phyloP scores from a whole-genome alignment of 2,113 vertebrate species.

The Entelurus aequoreus region DNA sequence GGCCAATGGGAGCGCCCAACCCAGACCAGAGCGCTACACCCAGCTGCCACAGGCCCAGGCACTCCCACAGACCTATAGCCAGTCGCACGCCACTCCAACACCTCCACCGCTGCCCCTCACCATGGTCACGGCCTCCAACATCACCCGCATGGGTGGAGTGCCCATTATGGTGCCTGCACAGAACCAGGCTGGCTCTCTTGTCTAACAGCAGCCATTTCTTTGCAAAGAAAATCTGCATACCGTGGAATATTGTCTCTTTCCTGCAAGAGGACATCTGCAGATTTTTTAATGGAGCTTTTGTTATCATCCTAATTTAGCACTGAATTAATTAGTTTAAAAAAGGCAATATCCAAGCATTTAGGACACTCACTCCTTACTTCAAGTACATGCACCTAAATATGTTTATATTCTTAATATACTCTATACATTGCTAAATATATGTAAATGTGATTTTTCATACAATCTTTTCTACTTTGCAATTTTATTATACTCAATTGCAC shows the following conservation, averaged over 20 bases:
- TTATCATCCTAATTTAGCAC: constrained; percentile 20
- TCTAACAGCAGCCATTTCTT: constrained; percentile 57
- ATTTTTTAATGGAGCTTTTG: constrained; percentile 10
- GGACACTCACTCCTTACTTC: constrained; percentile 37
- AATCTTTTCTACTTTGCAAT: constrained; percentile 51
- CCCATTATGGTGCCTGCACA: constrained; percentile 87
- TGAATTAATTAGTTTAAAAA: constrained; percentile 5
- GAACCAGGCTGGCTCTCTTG: constrained; percentile 84
- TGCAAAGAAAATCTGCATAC: background rate
- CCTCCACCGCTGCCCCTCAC: constrained; percentile 53
- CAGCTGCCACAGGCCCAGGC: constrained; percentile 58
- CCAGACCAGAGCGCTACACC: constrained; percentile 62
- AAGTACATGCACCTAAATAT: constrained; percentile 25
- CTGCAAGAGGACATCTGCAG: constrained; percentile 1
- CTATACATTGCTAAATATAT: constrained; percentile 33
- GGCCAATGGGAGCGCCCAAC: constrained; percentile 54
- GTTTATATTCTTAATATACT: constrained; percentile 53
- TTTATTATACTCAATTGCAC: constrained; percentile 12
- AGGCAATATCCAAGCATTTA: constrained; percentile 14
- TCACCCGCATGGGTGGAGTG: constrained; percentile 81
- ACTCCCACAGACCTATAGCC: constrained; percentile 39
- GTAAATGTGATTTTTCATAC: constrained; percentile 44
- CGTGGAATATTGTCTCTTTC: background rate
- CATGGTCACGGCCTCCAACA: constrained; percentile 69
- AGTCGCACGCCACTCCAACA: constrained; percentile 29